Evolutionary conservation across 2,888 invertebrate species (phyloP), one percentile per base, ranked within the genome.

Genomic region (Diloba caeruleocephala): DNA sequence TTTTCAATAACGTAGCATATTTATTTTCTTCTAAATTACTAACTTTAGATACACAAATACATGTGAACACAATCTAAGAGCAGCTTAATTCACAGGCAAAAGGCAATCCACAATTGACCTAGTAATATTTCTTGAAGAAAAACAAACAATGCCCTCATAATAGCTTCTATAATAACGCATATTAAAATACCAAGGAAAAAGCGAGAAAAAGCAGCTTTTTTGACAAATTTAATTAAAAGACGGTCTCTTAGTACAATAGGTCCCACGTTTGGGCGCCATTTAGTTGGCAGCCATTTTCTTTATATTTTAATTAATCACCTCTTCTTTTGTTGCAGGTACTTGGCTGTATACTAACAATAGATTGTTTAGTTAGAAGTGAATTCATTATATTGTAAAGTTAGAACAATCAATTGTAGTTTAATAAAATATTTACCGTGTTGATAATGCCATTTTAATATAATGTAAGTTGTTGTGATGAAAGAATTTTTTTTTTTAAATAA

Each of bases 271-370:
- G 59, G 44, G 36, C 46, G 49, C 61, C 52, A 64, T 58, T 59
- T 41, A 25, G 31, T 56, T 36, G 34, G 42, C 28, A 12, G 57
- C 56, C 63, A 67, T 73, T 65, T 76, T 76, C 43, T 64, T 62
- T 65, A 65, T 67, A 34, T 60, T 54, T 48, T 62, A 70, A 72
- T 67, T 74, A 74, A 76, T 74, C 66, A 58, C 70, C 43, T 71
- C 51, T 68, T 75, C 71, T 71, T 65, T 81, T 81, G 78, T 82
- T 82, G 25, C 79, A 82, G 82, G 76, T 76, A 74, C 71, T 55
- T 14, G 32, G 43, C 21, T 19, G 61, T 60, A 54, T 44, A 38
- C 2, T 46, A 50, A 14, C 34, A 55, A 50, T 59, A 36, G 31
- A 36, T 43, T 37, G 25, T 49, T 36, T 41, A 44, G 26, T 23